Base-by-base conservation (phyloP, 2,888 invertebrate species). In the Xylota segnis region DNA sequence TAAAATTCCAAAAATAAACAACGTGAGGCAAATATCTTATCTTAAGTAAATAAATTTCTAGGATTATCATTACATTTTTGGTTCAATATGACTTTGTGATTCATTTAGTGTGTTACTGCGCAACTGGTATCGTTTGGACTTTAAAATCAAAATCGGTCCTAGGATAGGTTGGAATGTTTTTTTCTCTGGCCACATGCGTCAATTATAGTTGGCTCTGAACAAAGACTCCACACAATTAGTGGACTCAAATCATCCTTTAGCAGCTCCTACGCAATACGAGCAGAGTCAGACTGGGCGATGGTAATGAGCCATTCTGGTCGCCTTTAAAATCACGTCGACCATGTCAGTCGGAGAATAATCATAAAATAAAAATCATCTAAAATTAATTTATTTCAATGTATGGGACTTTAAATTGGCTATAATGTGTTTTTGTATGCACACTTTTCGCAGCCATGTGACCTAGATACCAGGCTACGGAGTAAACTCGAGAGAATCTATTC, bases 321-420 rank as follows among this genome's bases (percentile, higher is more conserved):
- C 16, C 61, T 65, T 27, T 34, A 56, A 23, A 75, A 75, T 45
- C 76, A 59, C 40, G 68, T 75, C 58, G 66, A 10, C 43, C 56
- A 58, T 71, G 16, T 63, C 52, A 14, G 40, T 10, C 4, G 4
- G 14, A 27, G 59, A 74, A 56, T n/a, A 27, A 34, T 27, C 18
- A 34, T 56, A 43, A 56, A 56, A 66, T 58, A 76, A 40, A 70
- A 68, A 68, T 68, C 50, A 59, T 68, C 76, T 76, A 68, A 52
- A 76, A 58, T 76, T 68, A 76, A 76, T 68, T 68, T 59, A 68
- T 68, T 76, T 68, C 47, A 37, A 40, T 76, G 76, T 76, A 27
- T 76, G 40, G 76, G 50, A 9, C 27, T 45, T 50, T 58, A 40
- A 68, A 59, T 65, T 75, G 56, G 43, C 37, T 37, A 34, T 54